Evolutionary conservation across 2,113 vertebrate genomes (phyloP), one percentile per base, ranked within the genome.

Genomic region (Melozone crissalis): DNA sequence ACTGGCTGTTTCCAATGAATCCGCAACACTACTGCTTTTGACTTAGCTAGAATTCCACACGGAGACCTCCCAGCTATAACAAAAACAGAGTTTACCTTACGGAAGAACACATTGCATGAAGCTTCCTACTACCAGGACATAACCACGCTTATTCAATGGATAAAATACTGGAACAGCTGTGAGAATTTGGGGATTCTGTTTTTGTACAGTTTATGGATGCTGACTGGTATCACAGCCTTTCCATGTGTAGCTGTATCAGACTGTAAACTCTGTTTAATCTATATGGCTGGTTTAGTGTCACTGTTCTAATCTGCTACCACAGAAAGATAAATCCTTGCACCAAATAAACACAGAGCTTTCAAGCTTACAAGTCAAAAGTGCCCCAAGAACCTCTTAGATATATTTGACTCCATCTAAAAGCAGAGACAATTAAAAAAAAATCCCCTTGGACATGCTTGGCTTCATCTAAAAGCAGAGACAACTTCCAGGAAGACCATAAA

Each of bases 1-100:
- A 87, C 33, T 85, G 65, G 19, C 83, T 83, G 76, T 93, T 94
- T 85, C 67, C 57, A 94, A 84, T 66, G 78, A 95, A 82, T 88
- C 22, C 26, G 84, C 80, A 61, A 82, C 81, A 91, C 57, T 61
- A 80, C 74, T 67, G 67, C 65, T 94, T 95, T 95, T 92, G 61
- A 82, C 90, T 95, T 89, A 77, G 78, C 52, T 68, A 73, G 63
- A 96, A 94, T 94, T 83, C 87, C 89, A 79, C 73, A 62, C 0
- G 8, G 67, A 67, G 67, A 83, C 27, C 65, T 72, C 68, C 16
- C 47, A 85, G 57, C 6, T 91, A 14, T 62, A 69, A 82, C 81
- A 87, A 84, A 89, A 31, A 1, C 8, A 65, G 9, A 68, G 33
- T 79, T 62, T 83, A 83, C 30, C 46, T 62, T 65, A 43, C 82